Conservation (phyloP, 2,113 vertebrate species). For the Thamnaconus septentrionalis region DNA sequence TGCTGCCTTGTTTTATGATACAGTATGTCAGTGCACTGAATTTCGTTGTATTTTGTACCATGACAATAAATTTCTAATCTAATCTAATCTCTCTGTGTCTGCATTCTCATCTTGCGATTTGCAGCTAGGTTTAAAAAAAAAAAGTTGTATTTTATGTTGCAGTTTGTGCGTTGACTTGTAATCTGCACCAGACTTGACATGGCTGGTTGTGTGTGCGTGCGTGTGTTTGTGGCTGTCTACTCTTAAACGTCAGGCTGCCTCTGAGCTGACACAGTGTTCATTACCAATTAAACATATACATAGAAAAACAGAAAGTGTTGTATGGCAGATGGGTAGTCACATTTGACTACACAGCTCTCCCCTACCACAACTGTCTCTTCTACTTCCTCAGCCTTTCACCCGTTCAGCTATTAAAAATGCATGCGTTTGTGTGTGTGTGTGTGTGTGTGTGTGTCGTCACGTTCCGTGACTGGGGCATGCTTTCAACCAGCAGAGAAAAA, state of each 20-base stretch:
- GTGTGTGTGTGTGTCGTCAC: constrained; percentile 23
- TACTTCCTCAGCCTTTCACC: constrained; percentile 9
- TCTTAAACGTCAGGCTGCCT: constrained; percentile 3
- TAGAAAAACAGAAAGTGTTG: neutral
- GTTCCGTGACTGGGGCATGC: constrained; percentile 50
- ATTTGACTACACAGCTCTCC: constrained; percentile 4
- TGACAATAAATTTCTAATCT: no score
- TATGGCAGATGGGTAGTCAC: constrained; percentile 10
- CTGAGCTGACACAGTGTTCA: constrained; percentile 21
- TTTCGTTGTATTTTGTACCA: no score
- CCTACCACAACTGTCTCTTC: constrained; percentile 19
- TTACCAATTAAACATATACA: constrained; percentile 3
- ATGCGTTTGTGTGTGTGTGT: constrained; percentile 28
- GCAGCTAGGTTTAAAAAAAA: no score
- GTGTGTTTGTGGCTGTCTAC: constrained; percentile 16
- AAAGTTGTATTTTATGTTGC: no score
- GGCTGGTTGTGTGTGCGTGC: constrained; percentile 26
- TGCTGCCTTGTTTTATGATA: no score
- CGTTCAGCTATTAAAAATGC: constrained; percentile 52
- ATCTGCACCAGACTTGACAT: neutral
- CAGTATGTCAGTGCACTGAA: no score
- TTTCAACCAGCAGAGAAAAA: constrained; percentile 14
- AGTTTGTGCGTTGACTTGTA: no score
- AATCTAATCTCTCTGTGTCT: no score
- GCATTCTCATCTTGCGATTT: no score